These are phyloP conservation scores for Brachylomia viminalis DNA, from an alignment of 2,888 invertebrate genomes.

Conservation along the genomic window DNA sequence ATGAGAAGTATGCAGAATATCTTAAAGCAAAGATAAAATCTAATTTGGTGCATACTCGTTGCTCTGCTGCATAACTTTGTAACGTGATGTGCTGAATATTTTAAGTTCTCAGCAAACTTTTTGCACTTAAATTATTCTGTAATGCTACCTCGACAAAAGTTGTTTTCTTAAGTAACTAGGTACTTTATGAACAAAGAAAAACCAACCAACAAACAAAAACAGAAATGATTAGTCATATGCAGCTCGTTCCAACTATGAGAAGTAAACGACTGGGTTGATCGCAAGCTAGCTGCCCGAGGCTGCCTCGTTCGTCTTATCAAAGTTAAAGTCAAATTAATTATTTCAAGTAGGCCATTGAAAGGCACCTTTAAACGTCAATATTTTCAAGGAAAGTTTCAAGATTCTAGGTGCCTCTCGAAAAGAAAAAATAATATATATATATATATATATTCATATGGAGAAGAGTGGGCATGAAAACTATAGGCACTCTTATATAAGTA, in stretches of 20 bases:
- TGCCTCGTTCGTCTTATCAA: neutral
- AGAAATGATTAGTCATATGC: neutral
- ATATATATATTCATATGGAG: too few species aligned
- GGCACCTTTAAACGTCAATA: too few species aligned
- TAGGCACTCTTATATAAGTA: too few species aligned
- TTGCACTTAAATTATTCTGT: conserved; percentile 31
- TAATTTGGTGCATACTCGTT: conserved; percentile 43
- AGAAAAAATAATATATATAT: too few species aligned
- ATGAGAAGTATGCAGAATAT: conserved; percentile 21
- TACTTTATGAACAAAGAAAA: too few species aligned
- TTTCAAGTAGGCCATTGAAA: too few species aligned
- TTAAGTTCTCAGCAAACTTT: conserved; percentile 31
- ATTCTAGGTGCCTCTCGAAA: too few species aligned
- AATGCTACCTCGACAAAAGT: conserved; percentile 1
- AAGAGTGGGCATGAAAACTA: too few species aligned
- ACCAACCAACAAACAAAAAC: too few species aligned
- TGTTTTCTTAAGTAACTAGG: neutral
- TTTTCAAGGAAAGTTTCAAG: too few species aligned
- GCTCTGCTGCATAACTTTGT: conserved; percentile 36
- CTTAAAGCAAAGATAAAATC: conserved; percentile 30
- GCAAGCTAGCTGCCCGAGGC: too few species aligned
- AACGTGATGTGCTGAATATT: conserved; percentile 37
- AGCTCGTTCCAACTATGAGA: neutral
- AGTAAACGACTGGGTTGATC: neutral
- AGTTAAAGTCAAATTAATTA: too few species aligned